Conservation (phyloP, 2,888 invertebrate species). For the Psylliodes chrysocephalus region DNA sequence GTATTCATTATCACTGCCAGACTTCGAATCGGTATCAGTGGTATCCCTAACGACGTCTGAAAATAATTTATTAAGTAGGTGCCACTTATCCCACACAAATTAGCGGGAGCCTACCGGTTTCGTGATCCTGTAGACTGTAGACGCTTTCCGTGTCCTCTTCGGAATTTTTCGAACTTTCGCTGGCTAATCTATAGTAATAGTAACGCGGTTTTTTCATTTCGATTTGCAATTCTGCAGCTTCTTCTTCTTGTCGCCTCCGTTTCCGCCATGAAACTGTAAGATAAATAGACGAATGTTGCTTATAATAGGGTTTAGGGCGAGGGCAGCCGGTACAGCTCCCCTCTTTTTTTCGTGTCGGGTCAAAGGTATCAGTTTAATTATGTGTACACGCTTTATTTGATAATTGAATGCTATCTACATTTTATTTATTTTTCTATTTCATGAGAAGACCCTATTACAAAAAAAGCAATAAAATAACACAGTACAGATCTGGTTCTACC, state of each 20-base stretch:
- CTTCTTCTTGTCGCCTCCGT: constrained; percentile 41
- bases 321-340: background rate
- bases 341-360: background rate
- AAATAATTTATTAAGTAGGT: constrained; percentile 54
- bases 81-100: constrained; percentile 29
- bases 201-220: constrained; percentile 45
- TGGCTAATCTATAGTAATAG: constrained; percentile 60
- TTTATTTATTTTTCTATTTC: background rate
- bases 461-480: no score
- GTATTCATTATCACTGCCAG: constrained; percentile 46
- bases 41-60: constrained; percentile 61
- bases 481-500: no score
- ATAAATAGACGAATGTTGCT: background rate
- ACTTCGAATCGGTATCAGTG: constrained; percentile 58
- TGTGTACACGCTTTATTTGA: no score
- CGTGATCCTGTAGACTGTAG: constrained; percentile 72
- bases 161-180: constrained; percentile 61
- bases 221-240: constrained; percentile 36
- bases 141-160: constrained; percentile 68
- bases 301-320: background rate
- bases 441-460: no score
- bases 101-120: constrained; percentile 69
- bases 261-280: constrained; percentile 50
- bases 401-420: background rate
- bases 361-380: background rate